A percentile compares a stretch with the other conserved stretches of the same genome.
Conservation (phyloP, 2,113 vertebrate genomes). For the Callionymus lyra region DNA sequence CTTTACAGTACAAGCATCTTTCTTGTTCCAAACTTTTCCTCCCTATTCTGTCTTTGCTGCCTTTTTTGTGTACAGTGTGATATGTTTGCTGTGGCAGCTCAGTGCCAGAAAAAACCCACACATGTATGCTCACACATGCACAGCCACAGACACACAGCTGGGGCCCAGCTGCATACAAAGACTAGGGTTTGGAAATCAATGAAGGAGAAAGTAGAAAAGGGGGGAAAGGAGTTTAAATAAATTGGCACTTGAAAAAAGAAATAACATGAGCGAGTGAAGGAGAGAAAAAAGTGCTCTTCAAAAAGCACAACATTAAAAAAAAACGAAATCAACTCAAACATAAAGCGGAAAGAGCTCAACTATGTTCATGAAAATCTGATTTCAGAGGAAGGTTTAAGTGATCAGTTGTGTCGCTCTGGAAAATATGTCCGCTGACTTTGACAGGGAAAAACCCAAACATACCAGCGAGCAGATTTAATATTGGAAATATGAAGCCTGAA, state of each 20-base stretch:
- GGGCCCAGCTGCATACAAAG: constrained; percentile 75
- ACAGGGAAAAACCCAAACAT: constrained; percentile 6
- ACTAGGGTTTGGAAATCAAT: constrained; percentile 77
- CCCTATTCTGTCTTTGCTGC: constrained; percentile 20
- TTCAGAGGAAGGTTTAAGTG: constrained; percentile 9
- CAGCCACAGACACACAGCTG: constrained; percentile 71
- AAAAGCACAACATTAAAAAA: constrained; percentile 14
- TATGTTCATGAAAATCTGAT: constrained; percentile 5
- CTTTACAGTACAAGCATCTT: constrained; percentile 46
- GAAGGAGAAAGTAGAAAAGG: constrained; percentile 74
- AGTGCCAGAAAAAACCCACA: constrained; percentile 65
- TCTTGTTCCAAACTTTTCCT: constrained; percentile 18
- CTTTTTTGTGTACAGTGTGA: constrained; percentile 54
- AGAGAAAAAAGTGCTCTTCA: constrained; percentile 28
- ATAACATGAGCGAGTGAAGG: constrained; percentile 53
- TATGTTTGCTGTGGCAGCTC: constrained; percentile 65
- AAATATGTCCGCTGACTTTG: constrained; percentile 9
- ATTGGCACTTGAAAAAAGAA: constrained; percentile 75
- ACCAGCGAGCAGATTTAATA: constrained; percentile 12
- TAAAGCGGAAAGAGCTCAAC: constrained; percentile 17
- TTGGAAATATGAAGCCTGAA: constrained; percentile 4
- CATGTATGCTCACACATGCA: constrained; percentile 39
- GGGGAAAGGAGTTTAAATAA: constrained; percentile 72
- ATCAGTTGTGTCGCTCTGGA: constrained; percentile 10
- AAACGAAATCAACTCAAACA: constrained; percentile 41